A percentile compares a stretch with the other conserved stretches of the same genome.
Evolutionary conservation across 2,888 invertebrate species (phyloP).

Genomic region (Anaspis maculata): DNA sequence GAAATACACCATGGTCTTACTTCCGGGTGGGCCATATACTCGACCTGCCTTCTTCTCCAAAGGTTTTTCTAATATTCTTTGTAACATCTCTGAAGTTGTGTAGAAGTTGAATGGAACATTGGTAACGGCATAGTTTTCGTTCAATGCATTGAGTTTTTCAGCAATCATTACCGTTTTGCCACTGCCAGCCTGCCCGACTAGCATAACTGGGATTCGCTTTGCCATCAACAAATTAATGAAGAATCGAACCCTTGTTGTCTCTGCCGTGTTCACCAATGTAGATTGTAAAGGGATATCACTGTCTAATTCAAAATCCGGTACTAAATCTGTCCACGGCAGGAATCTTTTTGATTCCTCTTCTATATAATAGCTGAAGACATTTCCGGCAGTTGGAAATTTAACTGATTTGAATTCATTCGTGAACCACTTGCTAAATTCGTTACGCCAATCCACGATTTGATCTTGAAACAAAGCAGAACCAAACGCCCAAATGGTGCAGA

Average conservation of each 20-base stretch:
- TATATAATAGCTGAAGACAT: constrained; percentile 84
- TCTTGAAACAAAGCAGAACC: constrained; percentile 89
- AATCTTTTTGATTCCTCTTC: constrained; percentile 81
- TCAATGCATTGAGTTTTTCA: constrained; percentile 66
- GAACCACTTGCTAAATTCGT: constrained; percentile 95
- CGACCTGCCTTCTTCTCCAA: constrained; percentile 92
- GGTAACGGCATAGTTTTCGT: constrained; percentile 71
- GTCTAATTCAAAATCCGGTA: constrained; percentile 73
- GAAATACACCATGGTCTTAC: constrained; percentile 85
- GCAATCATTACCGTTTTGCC: constrained; percentile 90
- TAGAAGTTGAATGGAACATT: constrained; percentile 94
- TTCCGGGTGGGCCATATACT: constrained; percentile 90
- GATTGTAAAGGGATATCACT: constrained; percentile 75
- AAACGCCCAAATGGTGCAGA: constrained; percentile 87
- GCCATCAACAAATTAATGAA: constrained; percentile 79
- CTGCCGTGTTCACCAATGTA: constrained; percentile 74
- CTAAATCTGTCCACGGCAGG: constrained; percentile 77
- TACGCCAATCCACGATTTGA: constrained; percentile 82
- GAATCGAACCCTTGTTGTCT: constrained; percentile 74
- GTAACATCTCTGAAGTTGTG: constrained; percentile 87
- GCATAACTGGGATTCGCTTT: constrained; percentile 77
- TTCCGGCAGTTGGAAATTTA: constrained; percentile 70
- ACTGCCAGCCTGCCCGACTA: constrained; percentile 82
- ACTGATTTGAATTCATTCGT: constrained; percentile 83
- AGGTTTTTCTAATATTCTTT: constrained; percentile 80